A percentile compares a stretch with the other conserved stretches of the same genome.
Evolutionary conservation across 1,140 invertebrate species (phyloP).

Genomic region (Galendromus occidentalis): DNA sequence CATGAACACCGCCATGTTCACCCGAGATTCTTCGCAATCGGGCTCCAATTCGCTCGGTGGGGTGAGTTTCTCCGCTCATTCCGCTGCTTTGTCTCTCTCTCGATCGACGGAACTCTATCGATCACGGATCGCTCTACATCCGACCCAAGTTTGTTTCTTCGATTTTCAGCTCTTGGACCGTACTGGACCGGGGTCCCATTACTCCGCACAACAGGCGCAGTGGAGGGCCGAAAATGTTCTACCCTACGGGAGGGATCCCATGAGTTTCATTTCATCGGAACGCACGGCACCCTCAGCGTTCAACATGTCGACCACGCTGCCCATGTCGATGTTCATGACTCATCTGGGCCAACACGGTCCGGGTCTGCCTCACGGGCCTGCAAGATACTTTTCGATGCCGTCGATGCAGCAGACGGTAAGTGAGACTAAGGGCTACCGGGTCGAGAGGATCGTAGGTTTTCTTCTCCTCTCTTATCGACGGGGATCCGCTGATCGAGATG

Average conservation of each 20-base stretch:
- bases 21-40: neutral
- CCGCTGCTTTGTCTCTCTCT: too few relatives aligned
- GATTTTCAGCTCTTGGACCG: too few relatives aligned
- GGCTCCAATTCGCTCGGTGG: too few relatives aligned
- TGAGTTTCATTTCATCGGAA: neutral
- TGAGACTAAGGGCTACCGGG: too few relatives aligned
- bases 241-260: neutral
- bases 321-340: conserved; percentile 1
- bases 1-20: conserved; percentile 79
- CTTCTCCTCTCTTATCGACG: too few relatives aligned
- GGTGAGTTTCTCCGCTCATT: too few relatives aligned
- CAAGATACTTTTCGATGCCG: neutral
- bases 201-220: neutral
- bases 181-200: neutral
- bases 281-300: neutral
- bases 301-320: neutral
- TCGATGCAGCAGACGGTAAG: too few relatives aligned
- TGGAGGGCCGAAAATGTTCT: conserved; percentile 11
- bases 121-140: neutral
- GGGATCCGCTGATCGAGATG: too few relatives aligned
- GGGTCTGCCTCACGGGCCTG: neutral
- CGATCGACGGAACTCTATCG: too few relatives aligned
- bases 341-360: neutral
- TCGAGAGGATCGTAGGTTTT: too few relatives aligned
- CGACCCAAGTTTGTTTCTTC: neutral